A percentile compares a stretch with the other conserved stretches of the same genome.
Evolutionary conservation across 2,888 invertebrate genomes (phyloP).

Genomic region (Drosophila incognita): DNA sequence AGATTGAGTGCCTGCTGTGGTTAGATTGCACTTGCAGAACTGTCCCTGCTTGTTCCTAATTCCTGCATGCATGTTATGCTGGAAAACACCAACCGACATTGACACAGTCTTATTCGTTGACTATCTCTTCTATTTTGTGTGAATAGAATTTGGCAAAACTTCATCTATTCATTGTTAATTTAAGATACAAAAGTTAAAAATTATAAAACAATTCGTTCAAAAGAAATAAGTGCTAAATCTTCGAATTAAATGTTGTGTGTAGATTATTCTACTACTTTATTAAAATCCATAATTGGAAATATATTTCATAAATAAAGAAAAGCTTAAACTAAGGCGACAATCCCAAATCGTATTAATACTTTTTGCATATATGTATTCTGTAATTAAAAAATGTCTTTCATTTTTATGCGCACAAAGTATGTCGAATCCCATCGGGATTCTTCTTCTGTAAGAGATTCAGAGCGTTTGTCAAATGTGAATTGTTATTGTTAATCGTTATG

Average conservation of each 20-base stretch:
- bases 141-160: not conserved
- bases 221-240: not conserved
- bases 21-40: slow-evolving; percentile 1
- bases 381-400: not conserved
- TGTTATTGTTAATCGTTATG: not conserved
- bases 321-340: not conserved
- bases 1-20: not conserved
- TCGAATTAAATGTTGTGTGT: not conserved
- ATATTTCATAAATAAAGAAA: not conserved
- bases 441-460: not conserved
- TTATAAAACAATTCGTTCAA: not conserved
- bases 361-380: not conserved
- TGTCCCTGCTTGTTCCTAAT: not conserved
- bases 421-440: not conserved
- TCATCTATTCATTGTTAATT: not conserved
- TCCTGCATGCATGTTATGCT: not conserved
- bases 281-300: not conserved
- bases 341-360: not conserved
- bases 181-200: not conserved
- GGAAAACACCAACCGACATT: not conserved
- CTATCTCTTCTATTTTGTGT: not conserved
- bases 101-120: not conserved
- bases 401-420: not conserved
- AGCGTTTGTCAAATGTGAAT: not conserved
- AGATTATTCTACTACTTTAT: not conserved